These are phyloP conservation scores for Oplegnathus fasciatus DNA, from an alignment of 2,113 vertebrate genomes.

Conservation along the genomic window DNA sequence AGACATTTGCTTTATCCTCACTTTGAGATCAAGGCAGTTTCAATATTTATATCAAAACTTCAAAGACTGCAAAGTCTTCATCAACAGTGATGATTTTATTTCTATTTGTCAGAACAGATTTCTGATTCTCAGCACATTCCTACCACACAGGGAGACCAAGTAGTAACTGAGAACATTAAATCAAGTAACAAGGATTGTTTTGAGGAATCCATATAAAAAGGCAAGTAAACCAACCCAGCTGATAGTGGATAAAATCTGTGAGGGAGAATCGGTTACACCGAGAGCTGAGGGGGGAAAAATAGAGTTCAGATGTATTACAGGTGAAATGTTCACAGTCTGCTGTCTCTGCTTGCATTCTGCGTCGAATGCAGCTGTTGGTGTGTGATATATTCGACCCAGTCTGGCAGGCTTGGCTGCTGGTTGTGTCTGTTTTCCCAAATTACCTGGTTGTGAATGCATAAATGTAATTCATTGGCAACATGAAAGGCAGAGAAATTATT, in stretches of 20 bases:
- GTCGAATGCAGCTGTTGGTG: constrained; percentile 48
- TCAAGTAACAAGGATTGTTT: neutral
- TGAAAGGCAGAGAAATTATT: constrained; percentile 71
- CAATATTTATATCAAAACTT: constrained; percentile 25
- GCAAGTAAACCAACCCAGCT: constrained; percentile 5
- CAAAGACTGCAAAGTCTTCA: constrained; percentile 21
- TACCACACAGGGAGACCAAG: neutral
- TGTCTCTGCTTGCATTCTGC: constrained; percentile 26
- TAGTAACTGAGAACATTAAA: constrained; percentile 12
- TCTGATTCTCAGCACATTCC: neutral
- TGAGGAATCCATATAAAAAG: neutral
- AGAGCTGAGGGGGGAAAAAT: constrained; percentile 16
- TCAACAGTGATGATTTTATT: neutral
- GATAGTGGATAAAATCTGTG: constrained; percentile 30
- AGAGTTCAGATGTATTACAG: constrained; percentile 44
- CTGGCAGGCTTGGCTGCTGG: constrained; percentile 37
- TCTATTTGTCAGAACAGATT: neutral
- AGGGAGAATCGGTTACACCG: constrained; percentile 37
- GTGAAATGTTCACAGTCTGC: constrained; percentile 40
- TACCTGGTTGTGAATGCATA: constrained; percentile 61
- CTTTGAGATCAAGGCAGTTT: constrained; percentile 23
- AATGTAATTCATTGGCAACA: constrained; percentile 63
- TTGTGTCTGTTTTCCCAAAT: constrained; percentile 56
- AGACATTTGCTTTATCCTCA: constrained; percentile 4
- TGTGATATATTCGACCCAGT: constrained; percentile 53